A percentile compares a stretch with the other conserved stretches of the same genome.
Evolutionary conservation across 2,797 vertebrate genomes (phyloP).

Genomic region (Morelia viridis): DNA sequence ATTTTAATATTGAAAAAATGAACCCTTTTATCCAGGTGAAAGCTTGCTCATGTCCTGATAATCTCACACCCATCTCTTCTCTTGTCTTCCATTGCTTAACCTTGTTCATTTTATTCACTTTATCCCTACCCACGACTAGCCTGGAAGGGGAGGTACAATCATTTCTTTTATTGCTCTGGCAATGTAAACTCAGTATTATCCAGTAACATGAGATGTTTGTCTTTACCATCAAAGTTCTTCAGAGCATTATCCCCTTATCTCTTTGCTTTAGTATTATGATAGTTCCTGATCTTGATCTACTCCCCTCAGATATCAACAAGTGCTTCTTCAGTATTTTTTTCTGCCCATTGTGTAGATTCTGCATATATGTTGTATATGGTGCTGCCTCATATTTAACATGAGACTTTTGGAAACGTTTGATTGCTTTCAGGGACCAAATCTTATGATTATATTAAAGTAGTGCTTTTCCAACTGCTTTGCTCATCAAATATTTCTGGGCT

Average conservation of each 20-base stretch:
- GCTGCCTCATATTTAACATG: not conserved
- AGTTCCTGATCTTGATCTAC: not conserved
- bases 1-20: not conserved
- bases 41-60: not conserved
- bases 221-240: not conserved
- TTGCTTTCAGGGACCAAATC: not conserved
- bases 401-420: not conserved
- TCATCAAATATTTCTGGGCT: not conserved
- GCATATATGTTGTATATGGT: not conserved
- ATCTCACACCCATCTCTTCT: not conserved
- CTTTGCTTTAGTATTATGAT: not conserved
- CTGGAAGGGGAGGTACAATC: not conserved
- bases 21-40: not conserved
- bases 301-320: not conserved
- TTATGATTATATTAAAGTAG: not conserved
- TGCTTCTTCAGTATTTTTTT: not conserved
- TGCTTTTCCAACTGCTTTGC: not conserved
- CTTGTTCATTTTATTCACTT: not conserved
- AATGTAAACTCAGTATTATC: not conserved
- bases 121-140: not conserved
- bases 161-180: not conserved
- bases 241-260: not conserved
- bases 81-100: not conserved
- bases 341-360: not conserved
- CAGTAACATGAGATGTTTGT: not conserved